Percentiles rank a stretch among this genome's conserved stretches.
Evolutionary conservation across 2,113 vertebrate species (phyloP).

Genomic region (Nannospalax galili): DNA sequence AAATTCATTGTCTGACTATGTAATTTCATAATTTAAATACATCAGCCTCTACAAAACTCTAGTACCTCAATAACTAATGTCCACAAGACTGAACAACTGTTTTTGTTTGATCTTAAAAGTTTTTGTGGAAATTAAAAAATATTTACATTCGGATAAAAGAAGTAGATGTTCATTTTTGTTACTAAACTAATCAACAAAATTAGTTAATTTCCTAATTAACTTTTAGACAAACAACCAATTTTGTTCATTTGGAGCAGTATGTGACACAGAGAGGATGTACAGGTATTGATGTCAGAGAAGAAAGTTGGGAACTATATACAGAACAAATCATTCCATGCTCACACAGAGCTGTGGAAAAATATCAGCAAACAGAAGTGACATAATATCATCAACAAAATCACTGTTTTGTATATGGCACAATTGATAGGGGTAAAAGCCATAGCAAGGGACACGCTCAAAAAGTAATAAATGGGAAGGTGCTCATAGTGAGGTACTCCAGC

Average conservation of each 20-base stretch:
- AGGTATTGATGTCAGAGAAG: too few relatives aligned
- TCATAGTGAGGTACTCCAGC: neutral
- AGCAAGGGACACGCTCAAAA: too few relatives aligned
- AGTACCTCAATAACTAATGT: neutral
- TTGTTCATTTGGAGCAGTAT: neutral
- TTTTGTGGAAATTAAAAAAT: neutral
- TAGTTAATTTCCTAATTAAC: neutral
- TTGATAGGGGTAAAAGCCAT: neutral
- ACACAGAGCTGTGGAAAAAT: too few relatives aligned
- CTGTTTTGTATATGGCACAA: too few relatives aligned
- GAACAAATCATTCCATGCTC: too few relatives aligned
- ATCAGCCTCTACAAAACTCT: rapidly evolving
- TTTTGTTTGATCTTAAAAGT: neutral
- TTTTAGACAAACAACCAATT: neutral
- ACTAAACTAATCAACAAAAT: neutral
- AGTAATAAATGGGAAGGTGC: too few relatives aligned
- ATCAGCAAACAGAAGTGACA: too few relatives aligned
- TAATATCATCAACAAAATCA: too few relatives aligned
- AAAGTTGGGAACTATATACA: too few relatives aligned
- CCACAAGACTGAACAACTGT: neutral
- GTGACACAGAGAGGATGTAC: too few relatives aligned
- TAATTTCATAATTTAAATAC: neutral
- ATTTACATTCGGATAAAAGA: neutral
- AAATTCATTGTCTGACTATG: neutral
- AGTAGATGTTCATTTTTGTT: neutral